A percentile compares a stretch with the other conserved stretches of the same genome.
Evolutionary conservation across 1,140 invertebrate species (phyloP).

Genomic region (Macrocentrus cingulum): DNA sequence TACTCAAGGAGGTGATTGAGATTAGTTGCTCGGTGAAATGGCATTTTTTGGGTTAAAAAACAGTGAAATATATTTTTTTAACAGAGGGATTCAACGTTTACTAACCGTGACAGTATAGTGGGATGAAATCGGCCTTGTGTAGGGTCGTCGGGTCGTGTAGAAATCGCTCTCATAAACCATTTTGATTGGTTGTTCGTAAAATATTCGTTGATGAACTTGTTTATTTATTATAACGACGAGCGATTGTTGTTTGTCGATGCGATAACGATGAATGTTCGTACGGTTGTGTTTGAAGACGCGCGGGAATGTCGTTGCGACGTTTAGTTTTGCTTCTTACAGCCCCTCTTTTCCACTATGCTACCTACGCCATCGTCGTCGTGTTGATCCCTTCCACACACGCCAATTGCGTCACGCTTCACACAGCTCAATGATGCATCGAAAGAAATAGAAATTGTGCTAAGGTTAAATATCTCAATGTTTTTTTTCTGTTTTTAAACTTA

Average conservation of each 20-base stretch:
- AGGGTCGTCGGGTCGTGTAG: constrained; percentile 81
- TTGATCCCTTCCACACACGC: constrained; percentile 4
- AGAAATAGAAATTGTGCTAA: constrained; percentile 49
- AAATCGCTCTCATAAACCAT: constrained; percentile 91
- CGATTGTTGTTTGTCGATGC: constrained; percentile 36
- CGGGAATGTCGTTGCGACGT: constrained; percentile 8
- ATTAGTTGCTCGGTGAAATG: constrained; percentile 7
- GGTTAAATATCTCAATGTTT: constrained; percentile 34
- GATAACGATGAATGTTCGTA: constrained; percentile 55
- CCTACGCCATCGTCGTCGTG: constrained; percentile 17
- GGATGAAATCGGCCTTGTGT: constrained; percentile 69
- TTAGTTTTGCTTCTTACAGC: background rate
- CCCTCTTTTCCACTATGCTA: constrained; percentile 7
- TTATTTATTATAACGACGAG: constrained; percentile 6
- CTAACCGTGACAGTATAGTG: constrained; percentile 81
- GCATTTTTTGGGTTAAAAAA: background rate
- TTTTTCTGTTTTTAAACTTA: constrained; percentile 18
- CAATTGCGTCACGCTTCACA: constrained; percentile 28
- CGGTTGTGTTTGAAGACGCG: constrained; percentile 44
- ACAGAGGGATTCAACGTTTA: too few species aligned
- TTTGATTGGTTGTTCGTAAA: constrained; percentile 45
- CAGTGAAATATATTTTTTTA: too few species aligned
- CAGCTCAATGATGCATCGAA: constrained; percentile 38
- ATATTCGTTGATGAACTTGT: constrained; percentile 19
- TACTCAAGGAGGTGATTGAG: background rate